Base-by-base conservation (phyloP, 1,140 invertebrate genomes). In the Venturia canescens region DNA sequence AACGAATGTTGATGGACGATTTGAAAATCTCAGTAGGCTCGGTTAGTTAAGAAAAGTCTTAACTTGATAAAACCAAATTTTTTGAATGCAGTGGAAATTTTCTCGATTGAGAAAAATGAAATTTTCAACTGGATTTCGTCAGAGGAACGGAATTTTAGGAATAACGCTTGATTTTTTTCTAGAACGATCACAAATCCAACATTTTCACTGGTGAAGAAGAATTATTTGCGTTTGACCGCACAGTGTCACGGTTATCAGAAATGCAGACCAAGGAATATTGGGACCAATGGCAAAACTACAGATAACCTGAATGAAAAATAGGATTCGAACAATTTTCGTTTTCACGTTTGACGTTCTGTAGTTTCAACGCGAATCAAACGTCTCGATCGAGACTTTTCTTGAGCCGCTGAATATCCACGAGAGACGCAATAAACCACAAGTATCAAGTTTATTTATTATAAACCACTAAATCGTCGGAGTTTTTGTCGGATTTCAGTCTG, bases 201-300 rank as follows among this genome's bases (percentile, higher is more conserved):
- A 96, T 99, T 84, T 99, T 99, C 87, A 99, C 97, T 29, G 98
- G 98, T 0, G 97, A 99, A 89, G 99, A 99, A 91, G 98, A 99
- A 92, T 92, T 98, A 78, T 99, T 99, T 93, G 98, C 98, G 11
- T 99, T 97, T 90, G 97, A 99, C 84, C 93, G 99, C 79, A 99
- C 98, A 21, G 89, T 99, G 16, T 99, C 98, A 0, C 92, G 99
- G 72, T 93, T 99, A 27, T 95, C 95, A 71, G 98, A 99, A 93
- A 99, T 99, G 98, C 97, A 98, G 92, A 98, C 96, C 3, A 93
- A 95, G 79, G 95, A 97, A 80, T 99, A 99, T 92, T 99, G 98
- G 98, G 94, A 96, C 69, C 93, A 94, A 84, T 96, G 95, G 95
- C 93, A 95, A 67, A 94, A 94, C 63, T 91, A 94, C 81, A 93